Percentiles rank a stretch among this genome's conserved stretches.
These are phyloP conservation scores for Drosophila nr. fundita DNA, from an alignment of 2,888 invertebrate species.

Conservation along the genomic window DNA sequence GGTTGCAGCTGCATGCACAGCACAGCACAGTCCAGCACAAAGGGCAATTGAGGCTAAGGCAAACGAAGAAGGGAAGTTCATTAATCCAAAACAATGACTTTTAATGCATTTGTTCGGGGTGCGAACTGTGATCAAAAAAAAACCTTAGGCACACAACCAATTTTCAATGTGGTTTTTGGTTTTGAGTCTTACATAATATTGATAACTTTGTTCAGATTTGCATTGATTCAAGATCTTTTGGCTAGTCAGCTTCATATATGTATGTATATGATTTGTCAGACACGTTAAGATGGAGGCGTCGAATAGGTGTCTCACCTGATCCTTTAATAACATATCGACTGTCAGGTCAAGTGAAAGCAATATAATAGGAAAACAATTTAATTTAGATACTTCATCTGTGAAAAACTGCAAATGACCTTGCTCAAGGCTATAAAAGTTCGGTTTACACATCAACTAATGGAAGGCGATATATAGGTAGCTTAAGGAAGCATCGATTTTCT, in stretches of 20 bases:
- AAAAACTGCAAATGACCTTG: not conserved
- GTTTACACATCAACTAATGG: not conserved
- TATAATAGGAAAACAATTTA: not conserved
- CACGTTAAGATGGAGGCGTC: not conserved
- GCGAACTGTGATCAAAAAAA: not conserved
- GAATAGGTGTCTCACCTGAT: not conserved
- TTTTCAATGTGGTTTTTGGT: not conserved
- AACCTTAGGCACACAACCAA: not conserved
- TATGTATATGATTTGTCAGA: not conserved
- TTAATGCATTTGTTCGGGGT: constrained; percentile 16
- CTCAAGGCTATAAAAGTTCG: not conserved
- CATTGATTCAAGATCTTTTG: not conserved
- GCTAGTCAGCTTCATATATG: not conserved
- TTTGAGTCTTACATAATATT: not conserved
- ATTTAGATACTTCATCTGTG: not conserved
- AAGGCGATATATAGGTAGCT: not conserved
- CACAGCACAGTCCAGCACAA: constrained; percentile 12
- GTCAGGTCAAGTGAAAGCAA: too few relatives aligned
- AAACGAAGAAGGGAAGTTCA: constrained; percentile 22
- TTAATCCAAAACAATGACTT: constrained; percentile 34
- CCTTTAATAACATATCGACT: too few relatives aligned
- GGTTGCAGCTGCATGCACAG: constrained; percentile 20
- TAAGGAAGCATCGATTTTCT: not conserved
- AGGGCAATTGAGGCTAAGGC: constrained; percentile 18
- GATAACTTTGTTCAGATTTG: not conserved